phyloP scores from a whole-genome alignment of 2,797 vertebrate genomes.

The Champsocephalus gunnari region DNA sequence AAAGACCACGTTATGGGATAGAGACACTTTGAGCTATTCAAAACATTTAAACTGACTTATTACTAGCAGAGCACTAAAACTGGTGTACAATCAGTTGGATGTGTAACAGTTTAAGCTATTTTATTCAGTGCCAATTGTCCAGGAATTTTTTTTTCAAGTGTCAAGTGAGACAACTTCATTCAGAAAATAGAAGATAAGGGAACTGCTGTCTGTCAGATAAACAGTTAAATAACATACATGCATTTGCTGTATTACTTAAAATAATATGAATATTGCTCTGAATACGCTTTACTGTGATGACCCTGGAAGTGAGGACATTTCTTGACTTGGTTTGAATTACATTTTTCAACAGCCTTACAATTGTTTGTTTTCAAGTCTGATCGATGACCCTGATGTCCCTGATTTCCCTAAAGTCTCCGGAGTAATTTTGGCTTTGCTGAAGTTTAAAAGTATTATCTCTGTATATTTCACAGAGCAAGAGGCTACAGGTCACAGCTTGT shows the following conservation, averaged over 20 bases:
- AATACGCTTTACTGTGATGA: neutral
- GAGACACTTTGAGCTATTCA: constrained; percentile 35
- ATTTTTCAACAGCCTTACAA: neutral
- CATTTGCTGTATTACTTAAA: neutral
- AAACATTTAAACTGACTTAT: constrained; percentile 47
- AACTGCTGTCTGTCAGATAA: constrained; percentile 36
- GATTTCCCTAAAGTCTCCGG: neutral
- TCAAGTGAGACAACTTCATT: constrained; percentile 20
- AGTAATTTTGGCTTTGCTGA: neutral
- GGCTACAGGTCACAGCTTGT: constrained; percentile 18
- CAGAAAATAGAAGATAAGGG: constrained; percentile 28
- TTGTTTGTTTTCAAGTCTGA: neutral
- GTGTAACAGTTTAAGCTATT: constrained; percentile 32
- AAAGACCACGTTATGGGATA: constrained; percentile 29
- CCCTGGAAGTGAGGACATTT: neutral
- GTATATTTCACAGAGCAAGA: neutral
- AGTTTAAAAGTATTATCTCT: constrained; percentile 8
- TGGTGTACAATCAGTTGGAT: constrained; percentile 22
- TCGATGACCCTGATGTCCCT: neutral
- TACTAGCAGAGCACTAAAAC: constrained; percentile 26
- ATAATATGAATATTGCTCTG: neutral
- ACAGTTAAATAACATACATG: neutral
- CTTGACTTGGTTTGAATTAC: neutral
- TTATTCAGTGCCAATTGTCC: constrained; percentile 16
- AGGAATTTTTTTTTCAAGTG: constrained; percentile 38